Base-by-base conservation (phyloP, 1,140 invertebrate species). In the Macrotrachela quadricornifera region DNA sequence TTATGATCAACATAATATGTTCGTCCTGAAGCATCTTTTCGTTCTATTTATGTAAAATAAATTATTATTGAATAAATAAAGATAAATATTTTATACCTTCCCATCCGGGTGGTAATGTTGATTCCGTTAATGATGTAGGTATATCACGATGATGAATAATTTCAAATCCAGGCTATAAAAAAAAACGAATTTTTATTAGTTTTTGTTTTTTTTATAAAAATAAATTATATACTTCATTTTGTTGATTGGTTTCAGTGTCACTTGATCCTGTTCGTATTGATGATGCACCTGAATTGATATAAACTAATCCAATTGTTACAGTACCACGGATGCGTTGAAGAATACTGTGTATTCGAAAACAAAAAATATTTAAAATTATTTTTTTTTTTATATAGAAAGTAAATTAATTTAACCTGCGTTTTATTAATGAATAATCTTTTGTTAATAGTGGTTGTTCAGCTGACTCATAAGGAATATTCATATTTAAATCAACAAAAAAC, bases 1-100 rank as follows among this genome's bases (percentile, higher is more conserved):
- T 87, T 92, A 67, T 94, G 90, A 74, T 94, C 88, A 10, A 94
- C 85, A 69, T 91, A 92, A 70, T 92, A 92, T 51, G 78, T 72
- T 61, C 83, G 71, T 0, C 82, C 81, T 65, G 82, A 85, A 43
- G 80, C 75, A 68, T 91, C 86, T 61, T 79, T 79, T 61, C 87
- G 71, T 76, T 86, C 21, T 30, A 30, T 4, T 30, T 30, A 30
- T 30, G 8, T 30, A 30, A 30, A 30, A 30, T 4, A 8, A 30
- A 30, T 4, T 30, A 30, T 2, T 4, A 30, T 30, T 30, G 3
- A 30, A 30, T 30, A 30, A 8, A 30, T 30, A 30, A 4, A 4
- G 8, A 30, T 30, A 30, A 30, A 30, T 8, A 30, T 30, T 2
- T 4, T 8, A 4, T 4, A 30, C 21, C 82, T 70, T 92, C 86